Percentiles rank a stretch among this genome's conserved stretches.
phyloP scores from a whole-genome alignment of 2,113 vertebrate species.

The Thalassoma bifasciatum region DNA sequence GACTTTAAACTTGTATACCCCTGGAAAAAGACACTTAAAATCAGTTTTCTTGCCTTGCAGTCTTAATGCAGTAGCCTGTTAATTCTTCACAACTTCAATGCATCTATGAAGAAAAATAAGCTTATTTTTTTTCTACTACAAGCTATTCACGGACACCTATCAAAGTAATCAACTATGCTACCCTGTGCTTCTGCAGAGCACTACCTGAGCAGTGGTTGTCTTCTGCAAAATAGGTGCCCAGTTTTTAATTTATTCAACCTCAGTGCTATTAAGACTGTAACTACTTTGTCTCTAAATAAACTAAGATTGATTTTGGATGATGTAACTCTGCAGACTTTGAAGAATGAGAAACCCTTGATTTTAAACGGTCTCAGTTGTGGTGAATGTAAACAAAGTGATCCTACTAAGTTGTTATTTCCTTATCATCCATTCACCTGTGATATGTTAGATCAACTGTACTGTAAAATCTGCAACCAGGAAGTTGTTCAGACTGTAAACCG shows the following conservation, averaged over 20 bases:
- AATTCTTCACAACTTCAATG: not conserved
- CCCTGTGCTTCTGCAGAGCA: not conserved
- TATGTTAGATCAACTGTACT: conserved; percentile 28
- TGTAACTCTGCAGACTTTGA: too few species aligned
- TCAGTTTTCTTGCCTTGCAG: too few species aligned
- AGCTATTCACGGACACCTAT: not conserved
- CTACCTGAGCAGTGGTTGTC: not conserved
- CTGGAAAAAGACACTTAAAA: too few species aligned
- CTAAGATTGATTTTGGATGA: conserved; percentile 4
- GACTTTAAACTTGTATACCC: too few species aligned
- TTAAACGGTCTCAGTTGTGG: too few species aligned
- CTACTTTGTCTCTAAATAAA: too few species aligned
- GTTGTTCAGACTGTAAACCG: conserved; percentile 28
- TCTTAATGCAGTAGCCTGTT: too few species aligned
- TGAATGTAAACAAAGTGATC: too few species aligned
- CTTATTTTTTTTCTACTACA: not conserved
- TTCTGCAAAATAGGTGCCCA: not conserved
- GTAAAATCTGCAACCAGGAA: conserved; percentile 35
- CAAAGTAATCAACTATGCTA: not conserved
- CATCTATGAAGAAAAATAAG: not conserved
- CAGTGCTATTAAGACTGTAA: not conserved
- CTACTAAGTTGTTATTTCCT: not conserved
- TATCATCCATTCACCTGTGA: conserved; percentile 15
- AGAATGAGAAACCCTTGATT: too few species aligned
- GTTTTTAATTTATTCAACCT: conserved; percentile 7